Base-by-base conservation (phyloP, 2,888 invertebrate species). In the Timandra comae region DNA sequence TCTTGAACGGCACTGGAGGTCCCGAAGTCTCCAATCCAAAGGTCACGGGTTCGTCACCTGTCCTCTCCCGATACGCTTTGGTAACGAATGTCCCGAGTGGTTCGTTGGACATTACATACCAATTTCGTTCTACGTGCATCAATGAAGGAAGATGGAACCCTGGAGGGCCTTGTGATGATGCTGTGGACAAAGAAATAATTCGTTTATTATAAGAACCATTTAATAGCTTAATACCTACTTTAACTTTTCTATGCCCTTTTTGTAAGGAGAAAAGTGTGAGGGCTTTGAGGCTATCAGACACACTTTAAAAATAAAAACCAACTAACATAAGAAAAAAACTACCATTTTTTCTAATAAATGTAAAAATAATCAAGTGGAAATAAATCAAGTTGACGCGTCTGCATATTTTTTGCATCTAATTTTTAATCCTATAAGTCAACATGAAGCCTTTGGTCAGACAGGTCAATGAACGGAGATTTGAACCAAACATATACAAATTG, bases 101-200 rank as follows among this genome's bases (percentile, higher is more conserved):
- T 52, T 93, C 93, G 2, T 88, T 85, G 46, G 94, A 91, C 41
- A 87, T 86, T 36, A 94, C 90, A 31, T 88, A 86, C 95, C 95
- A 95, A 64, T 92, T 91, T 23, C 94, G 86, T 10, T 91, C 89
- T 16, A 93, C 86, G 54, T 88, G 88, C 58, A 93, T 87, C 28
- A 91, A 87, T 0, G 93, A 91, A 0, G 93, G 93, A n/a, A 89
- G 85, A 52, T 87, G 87, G 66, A 88, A 88, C 27, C 68, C 71
- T 7, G 69, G 63, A 29, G 80, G 84, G 33, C 71, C 69, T 58
- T 89, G 88, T 32, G 87, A 63, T 39, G 72, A 77, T 50, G 57
- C 80, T 82, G 76, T 7, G 71, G n/a, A n/a, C n/a, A n/a, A n/a
- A n/a, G n/a, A n/a, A n/a, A n/a, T n/a, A n/a, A n/a, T n/a, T n/a